Conservation (phyloP, 1,140 invertebrate genomes). For the Carposina sasakii region DNA sequence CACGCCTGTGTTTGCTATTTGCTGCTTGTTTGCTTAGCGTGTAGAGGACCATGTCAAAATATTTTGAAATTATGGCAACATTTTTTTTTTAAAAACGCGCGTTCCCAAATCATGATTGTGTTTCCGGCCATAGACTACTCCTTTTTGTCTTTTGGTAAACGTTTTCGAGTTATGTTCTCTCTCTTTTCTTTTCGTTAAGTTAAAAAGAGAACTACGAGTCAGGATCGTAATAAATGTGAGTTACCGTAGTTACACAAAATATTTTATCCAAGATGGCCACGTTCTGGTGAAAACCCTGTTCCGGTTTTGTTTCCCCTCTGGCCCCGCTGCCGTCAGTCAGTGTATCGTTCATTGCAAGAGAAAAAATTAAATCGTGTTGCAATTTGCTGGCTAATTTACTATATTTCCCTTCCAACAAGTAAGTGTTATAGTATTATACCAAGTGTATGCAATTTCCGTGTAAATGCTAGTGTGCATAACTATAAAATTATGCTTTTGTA, state of each 20-base stretch:
- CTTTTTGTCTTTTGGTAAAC: too few relatives aligned
- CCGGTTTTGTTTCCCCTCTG: slow-evolving; percentile 71
- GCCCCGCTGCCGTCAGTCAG: slow-evolving; percentile 70
- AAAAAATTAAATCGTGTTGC: slow-evolving; percentile 69
- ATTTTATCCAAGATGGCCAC: slow-evolving; percentile 43
- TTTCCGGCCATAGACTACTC: too few relatives aligned
- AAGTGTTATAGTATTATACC: slow-evolving; percentile 60
- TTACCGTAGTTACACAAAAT: slow-evolving; percentile 5
- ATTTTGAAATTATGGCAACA: too few relatives aligned
- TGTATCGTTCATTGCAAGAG: slow-evolving; percentile 72
- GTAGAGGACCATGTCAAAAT: too few relatives aligned
- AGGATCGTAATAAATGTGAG: not conserved
- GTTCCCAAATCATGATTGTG: too few relatives aligned
- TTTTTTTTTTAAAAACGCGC: too few relatives aligned
- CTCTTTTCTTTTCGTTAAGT: not conserved
- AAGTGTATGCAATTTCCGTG: slow-evolving; percentile 49
- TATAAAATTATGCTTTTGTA: slow-evolving; percentile 39
- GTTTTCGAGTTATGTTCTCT: too few relatives aligned
- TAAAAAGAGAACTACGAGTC: not conserved
- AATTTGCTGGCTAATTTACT: slow-evolving; percentile 71
- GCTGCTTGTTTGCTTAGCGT: too few relatives aligned
- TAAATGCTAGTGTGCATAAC: slow-evolving; percentile 35
- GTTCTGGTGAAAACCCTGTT: slow-evolving; percentile 64
- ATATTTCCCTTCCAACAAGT: slow-evolving; percentile 72
- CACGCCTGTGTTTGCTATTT: too few relatives aligned